phyloP scores from a whole-genome alignment of 1,140 invertebrate genomes.

The Aporrectodea caliginosa region DNA sequence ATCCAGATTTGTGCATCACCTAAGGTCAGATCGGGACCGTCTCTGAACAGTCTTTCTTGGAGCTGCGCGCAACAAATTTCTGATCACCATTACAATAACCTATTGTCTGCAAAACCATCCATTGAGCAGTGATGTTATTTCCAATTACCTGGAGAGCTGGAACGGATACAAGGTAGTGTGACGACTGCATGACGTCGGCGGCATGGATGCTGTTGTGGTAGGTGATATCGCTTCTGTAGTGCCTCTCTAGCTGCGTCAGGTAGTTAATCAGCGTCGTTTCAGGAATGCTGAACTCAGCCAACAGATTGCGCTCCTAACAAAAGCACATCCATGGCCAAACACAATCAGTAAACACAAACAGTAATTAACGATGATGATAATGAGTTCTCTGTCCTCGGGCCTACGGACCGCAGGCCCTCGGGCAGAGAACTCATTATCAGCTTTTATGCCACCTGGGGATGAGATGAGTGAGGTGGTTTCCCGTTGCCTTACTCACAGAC shows the following conservation, averaged over 20 bases:
- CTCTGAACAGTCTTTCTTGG: no score
- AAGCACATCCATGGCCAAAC: no score
- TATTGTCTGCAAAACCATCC: background rate
- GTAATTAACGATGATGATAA: no score
- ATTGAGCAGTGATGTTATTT: background rate
- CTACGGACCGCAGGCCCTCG: no score
- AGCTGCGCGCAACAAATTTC: background rate
- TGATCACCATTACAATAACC: background rate
- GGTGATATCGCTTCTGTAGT: slow-evolving; percentile 70
- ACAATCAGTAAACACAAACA: no score
- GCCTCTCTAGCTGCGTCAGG: slow-evolving; percentile 94
- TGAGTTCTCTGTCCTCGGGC: no score
- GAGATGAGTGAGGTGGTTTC: no score
- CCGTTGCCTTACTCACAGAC: no score
- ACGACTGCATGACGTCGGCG: slow-evolving; percentile 60
- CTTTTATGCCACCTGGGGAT: no score
- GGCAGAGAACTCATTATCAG: no score
- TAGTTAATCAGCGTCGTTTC: slow-evolving; percentile 90
- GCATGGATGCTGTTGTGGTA: slow-evolving; percentile 60
- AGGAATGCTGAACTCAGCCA: slow-evolving; percentile 90
- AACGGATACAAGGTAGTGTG: slow-evolving; percentile 65
- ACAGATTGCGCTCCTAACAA: slow-evolving; percentile 81
- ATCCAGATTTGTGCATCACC: background rate
- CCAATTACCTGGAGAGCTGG: slow-evolving; percentile 78
- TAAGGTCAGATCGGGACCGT: background rate